These are phyloP conservation scores for Callaeas wilsoni DNA, from an alignment of 2,113 vertebrate genomes.

Conservation along the genomic window DNA sequence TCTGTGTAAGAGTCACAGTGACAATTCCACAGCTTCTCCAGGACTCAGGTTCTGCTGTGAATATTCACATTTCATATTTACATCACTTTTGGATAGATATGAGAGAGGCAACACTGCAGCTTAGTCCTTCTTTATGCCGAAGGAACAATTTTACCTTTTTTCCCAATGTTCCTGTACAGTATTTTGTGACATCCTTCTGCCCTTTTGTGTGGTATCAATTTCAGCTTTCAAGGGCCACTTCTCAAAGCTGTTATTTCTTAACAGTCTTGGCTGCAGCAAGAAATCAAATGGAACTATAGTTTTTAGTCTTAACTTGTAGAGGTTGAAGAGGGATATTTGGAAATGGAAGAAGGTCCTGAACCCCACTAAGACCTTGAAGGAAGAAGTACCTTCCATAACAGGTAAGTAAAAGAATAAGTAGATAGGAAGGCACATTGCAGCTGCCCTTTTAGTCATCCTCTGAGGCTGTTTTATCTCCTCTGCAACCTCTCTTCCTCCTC, in stretches of 20 bases:
- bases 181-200: neutral
- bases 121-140: neutral
- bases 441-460: neutral
- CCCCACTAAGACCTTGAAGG: neutral
- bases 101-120: neutral
- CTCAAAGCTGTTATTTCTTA: neutral
- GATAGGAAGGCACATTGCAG: neutral
- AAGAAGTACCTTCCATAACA: neutral
- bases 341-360: conserved; percentile 9
- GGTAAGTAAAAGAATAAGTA: neutral
- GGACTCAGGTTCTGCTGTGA: neutral
- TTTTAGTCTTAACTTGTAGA: neutral
- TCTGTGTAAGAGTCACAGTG: neutral
- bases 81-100: neutral
- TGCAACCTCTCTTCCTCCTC: neutral
- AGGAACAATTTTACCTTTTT: neutral
- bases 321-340: neutral
- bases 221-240: neutral
- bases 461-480: neutral
- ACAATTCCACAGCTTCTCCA: neutral
- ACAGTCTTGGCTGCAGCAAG: neutral
- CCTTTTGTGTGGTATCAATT: neutral
- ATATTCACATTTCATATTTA: neutral
- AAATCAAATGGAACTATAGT: neutral
- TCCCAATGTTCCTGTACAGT: neutral